Evolutionary conservation across 1,140 invertebrate species (phyloP).

Genomic region (Drosophila auraria): DNA sequence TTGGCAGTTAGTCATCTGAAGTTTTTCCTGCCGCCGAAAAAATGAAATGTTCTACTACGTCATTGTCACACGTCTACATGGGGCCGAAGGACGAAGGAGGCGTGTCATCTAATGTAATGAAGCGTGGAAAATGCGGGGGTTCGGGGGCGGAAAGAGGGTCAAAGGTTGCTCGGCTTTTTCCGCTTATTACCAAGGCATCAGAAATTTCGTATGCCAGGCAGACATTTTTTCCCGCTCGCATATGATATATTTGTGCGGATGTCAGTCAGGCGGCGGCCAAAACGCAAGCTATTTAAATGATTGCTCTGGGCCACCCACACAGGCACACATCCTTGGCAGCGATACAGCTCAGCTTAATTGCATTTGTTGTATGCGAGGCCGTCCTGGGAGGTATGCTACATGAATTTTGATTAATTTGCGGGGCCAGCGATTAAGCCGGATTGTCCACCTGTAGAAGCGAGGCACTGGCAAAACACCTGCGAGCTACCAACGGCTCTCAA

Average conservation of each 20-base stretch:
- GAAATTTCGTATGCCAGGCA: conserved; percentile 48
- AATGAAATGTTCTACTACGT: conserved; percentile 64
- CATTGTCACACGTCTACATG: conserved; percentile 57
- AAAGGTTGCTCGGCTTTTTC: conserved; percentile 37
- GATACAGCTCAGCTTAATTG: conserved; percentile 46
- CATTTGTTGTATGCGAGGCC: conserved; percentile 32
- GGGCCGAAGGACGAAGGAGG: conserved; percentile 23
- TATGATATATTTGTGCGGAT: conserved; percentile 47
- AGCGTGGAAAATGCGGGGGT: conserved; percentile 32
- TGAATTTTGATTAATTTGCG: conserved; percentile 55
- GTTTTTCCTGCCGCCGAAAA: conserved; percentile 48
- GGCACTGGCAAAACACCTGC: not conserved
- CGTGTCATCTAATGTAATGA: conserved; percentile 68
- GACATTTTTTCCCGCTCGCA: conserved; percentile 13
- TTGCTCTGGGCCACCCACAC: conserved; percentile 25
- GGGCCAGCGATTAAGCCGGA: conserved; percentile 37
- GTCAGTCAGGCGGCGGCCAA: conserved; percentile 37
- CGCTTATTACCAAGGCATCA: conserved; percentile 41
- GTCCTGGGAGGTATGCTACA: conserved; percentile 26
- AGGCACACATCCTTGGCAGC: not conserved
- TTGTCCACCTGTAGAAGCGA: conserved; percentile 39
- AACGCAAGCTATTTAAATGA: conserved; percentile 60
- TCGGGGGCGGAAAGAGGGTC: conserved; percentile 16
- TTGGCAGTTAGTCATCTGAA: conserved; percentile 61
- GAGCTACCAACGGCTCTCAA: conserved; percentile 6